These are phyloP conservation scores for Sorex fumeus DNA, from an alignment of 2,113 vertebrate species.

Conservation along the genomic window DNA sequence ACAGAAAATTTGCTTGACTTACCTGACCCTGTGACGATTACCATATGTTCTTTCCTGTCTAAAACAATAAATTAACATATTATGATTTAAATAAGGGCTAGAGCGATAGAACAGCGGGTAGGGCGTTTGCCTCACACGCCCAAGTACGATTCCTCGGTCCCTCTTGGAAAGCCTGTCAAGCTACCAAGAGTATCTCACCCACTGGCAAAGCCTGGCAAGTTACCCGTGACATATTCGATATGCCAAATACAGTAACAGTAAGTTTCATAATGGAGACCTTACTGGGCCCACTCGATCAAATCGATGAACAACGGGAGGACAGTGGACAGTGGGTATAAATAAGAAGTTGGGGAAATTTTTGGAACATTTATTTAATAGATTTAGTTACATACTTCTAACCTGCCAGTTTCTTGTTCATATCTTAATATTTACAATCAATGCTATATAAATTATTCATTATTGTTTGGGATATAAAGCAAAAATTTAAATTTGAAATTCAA, in stretches of 20 bases:
- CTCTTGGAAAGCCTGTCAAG: too few relatives aligned
- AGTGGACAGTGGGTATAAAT: too few relatives aligned
- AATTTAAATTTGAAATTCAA: constrained; percentile 7
- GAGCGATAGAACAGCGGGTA: too few relatives aligned
- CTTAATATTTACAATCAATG: neutral
- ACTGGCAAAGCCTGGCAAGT: too few relatives aligned
- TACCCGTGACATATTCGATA: too few relatives aligned
- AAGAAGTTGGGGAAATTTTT: neutral
- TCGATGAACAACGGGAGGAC: too few relatives aligned
- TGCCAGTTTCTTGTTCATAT: neutral
- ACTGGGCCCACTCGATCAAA: too few relatives aligned
- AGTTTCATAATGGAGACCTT: too few relatives aligned
- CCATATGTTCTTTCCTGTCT: neutral
- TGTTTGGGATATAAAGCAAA: constrained; percentile 19
- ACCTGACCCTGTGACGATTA: neutral
- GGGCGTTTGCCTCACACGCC: too few relatives aligned
- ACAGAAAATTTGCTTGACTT: neutral
- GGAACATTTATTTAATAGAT: neutral
- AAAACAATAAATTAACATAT: neutral
- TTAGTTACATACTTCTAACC: neutral
- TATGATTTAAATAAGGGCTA: neutral
- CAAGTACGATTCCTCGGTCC: too few relatives aligned
- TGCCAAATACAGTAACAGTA: too few relatives aligned
- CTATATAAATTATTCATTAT: neutral
- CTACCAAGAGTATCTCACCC: too few relatives aligned